Evolutionary conservation across 2,113 vertebrate species (phyloP), one percentile per base, ranked within the genome.

Genomic region (Chaetodon auriga): DNA sequence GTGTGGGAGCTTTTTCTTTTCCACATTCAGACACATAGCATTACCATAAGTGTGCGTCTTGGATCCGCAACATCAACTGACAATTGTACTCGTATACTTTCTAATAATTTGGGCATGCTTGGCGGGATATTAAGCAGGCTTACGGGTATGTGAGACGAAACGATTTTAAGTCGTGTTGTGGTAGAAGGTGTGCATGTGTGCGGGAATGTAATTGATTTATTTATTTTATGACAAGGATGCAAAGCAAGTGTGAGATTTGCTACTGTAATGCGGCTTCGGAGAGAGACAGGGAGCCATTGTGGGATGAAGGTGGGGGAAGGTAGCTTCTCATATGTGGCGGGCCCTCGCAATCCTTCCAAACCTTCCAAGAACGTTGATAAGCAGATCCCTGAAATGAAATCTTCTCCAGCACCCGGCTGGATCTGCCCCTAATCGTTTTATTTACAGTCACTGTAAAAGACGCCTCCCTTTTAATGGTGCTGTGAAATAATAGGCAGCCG

Each of bases 381-480:
- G 94, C 95, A 95, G 94, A 95, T 95, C 94, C 95, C 92, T 79
- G 76, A 93, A 92, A 93, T 92, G 93, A 95, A 96, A 95, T 95
- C 95, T 95, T 93, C 92, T 85, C 90, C 83, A 82, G 92, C 90
- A 93, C 93, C 87, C 91, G 92, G 93, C 92, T 94, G 95, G 90
- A 93, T 95, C 90, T 93, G 87, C 89, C 93, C 90, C 95, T 95
- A 96, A 96, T 96, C 94, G 95, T 96, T 96, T 95, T 96, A 96
- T 96, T 95, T 95, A 95, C 95, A 95, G 95, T 95, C 94, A 92
- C 94, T 95, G 92, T 94, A 94, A 94, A 95, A 95, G 94, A 95
- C 86, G 93, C 93, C 93, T 95, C 92, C 82, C 83, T 90, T 94
- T 91, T 94, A 96, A 95, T 95, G 94, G 94, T 54, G 84, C 86